These are phyloP conservation scores for Acromyrmex charruanus DNA, from an alignment of 1,140 invertebrate species.

Conservation along the genomic window DNA sequence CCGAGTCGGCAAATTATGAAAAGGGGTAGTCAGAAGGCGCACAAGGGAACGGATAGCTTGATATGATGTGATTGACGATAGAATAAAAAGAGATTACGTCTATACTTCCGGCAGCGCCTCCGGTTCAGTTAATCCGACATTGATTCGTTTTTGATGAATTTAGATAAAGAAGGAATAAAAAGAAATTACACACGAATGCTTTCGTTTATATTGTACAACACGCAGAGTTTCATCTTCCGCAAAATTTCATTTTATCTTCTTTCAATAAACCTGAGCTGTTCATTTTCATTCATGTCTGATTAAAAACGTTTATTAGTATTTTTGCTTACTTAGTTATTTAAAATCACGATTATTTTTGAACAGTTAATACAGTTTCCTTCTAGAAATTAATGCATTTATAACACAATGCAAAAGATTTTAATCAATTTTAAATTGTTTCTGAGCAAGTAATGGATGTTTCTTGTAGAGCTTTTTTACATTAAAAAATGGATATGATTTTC, in stretches of 20 bases:
- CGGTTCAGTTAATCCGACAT: constrained; percentile 68
- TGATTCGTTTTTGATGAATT: constrained; percentile 71
- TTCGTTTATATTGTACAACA: not conserved
- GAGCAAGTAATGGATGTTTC: too few relatives aligned
- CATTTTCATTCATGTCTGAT: not conserved
- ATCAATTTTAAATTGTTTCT: too few relatives aligned
- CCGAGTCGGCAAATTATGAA: constrained; percentile 54
- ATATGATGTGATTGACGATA: constrained; percentile 41
- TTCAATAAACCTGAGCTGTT: not conserved
- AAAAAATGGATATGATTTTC: too few relatives aligned
- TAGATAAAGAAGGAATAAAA: constrained; percentile 33
- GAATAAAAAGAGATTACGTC: constrained; percentile 61
- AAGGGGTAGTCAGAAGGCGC: constrained; percentile 23
- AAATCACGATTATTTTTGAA: not conserved
- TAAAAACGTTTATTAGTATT: not conserved
- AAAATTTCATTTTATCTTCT: not conserved
- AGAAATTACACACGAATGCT: not conserved
- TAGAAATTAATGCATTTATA: not conserved
- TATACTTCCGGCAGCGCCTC: constrained; percentile 7
- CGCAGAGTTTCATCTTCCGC: not conserved
- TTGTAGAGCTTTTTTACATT: too few relatives aligned
- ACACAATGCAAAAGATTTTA: too few relatives aligned
- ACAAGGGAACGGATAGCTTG: not conserved
- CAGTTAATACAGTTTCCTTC: not conserved
- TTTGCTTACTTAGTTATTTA: not conserved